Conservation (phyloP, 2,797 vertebrate species). For the Morelia viridis region DNA sequence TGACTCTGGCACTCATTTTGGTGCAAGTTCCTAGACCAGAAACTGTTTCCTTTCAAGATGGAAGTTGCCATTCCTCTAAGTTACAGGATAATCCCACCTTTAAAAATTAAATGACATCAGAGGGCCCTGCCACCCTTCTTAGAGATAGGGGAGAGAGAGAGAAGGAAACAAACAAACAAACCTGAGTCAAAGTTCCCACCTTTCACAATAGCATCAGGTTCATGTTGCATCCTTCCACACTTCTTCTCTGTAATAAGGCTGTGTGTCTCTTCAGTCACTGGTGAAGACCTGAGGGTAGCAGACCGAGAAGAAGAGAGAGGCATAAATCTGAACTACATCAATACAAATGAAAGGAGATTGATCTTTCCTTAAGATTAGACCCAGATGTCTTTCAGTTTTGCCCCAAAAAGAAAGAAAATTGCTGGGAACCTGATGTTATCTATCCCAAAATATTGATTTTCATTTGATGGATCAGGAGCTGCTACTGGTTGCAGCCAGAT, state of each 20-base stretch:
- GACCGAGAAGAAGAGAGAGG: neutral
- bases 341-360: neutral
- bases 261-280: slow-evolving; percentile 86
- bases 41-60: neutral
- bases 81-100: no score
- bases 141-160: neutral
- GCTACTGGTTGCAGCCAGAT: neutral
- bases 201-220: slow-evolving; percentile 86
- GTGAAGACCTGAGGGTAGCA: slow-evolving; percentile 72
- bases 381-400: neutral
- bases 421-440: neutral
- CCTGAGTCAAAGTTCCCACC: slow-evolving; percentile 71
- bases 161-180: neutral
- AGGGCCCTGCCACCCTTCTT: neutral
- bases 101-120: neutral
- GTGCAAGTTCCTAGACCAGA: neutral
- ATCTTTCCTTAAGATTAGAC: neutral
- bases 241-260: slow-evolving; percentile 88
- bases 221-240: slow-evolving; percentile 80
- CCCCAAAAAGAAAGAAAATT: neutral
- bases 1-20: neutral
- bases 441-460: no score
- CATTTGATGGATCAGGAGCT: neutral
- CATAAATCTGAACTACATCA: neutral
- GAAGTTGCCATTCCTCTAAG: neutral